These are phyloP conservation scores for Nowickia ferox DNA, from an alignment of 2,888 invertebrate species.

Conservation along the genomic window DNA sequence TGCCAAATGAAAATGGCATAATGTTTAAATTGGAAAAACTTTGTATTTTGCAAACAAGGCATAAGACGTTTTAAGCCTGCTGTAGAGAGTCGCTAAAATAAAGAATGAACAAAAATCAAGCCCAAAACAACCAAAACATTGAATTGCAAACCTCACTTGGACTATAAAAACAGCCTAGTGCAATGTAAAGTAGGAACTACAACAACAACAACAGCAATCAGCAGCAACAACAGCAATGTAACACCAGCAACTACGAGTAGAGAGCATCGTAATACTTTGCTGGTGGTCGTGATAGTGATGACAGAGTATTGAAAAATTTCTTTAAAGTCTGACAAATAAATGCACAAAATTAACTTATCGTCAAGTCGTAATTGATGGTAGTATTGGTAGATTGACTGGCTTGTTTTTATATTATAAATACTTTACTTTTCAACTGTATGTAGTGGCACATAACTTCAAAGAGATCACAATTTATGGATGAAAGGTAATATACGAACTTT, in stretches of 20 bases:
- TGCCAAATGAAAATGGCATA: no score
- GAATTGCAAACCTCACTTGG: constrained; percentile 47
- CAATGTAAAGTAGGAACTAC: neutral
- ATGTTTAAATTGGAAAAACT: no score
- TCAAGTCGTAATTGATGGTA: no score
- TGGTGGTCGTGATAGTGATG: constrained; percentile 60
- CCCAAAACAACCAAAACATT: constrained; percentile 40
- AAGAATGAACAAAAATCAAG: constrained; percentile 8
- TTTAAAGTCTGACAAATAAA: neutral
- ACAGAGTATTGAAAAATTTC: constrained; percentile 43
- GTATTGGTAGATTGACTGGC: no score
- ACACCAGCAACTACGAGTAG: constrained; percentile 39
- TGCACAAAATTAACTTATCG: neutral
- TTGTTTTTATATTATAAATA: no score
- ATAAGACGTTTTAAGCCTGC: neutral
- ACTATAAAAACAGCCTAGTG: constrained; percentile 13
- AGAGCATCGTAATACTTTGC: constrained; percentile 41
- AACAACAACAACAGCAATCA: constrained; percentile 22
- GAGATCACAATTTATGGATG: no score
- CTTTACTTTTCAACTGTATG: no score
- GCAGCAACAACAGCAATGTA: constrained; percentile 30
- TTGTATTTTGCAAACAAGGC: neutral
- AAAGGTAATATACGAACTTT: no score
- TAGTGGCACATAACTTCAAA: no score
- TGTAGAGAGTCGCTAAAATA: neutral